A percentile compares a stretch with the other conserved stretches of the same genome.
Evolutionary conservation across 2,888 invertebrate species (phyloP).

Genomic region (Bruchidius siliquastri): DNA sequence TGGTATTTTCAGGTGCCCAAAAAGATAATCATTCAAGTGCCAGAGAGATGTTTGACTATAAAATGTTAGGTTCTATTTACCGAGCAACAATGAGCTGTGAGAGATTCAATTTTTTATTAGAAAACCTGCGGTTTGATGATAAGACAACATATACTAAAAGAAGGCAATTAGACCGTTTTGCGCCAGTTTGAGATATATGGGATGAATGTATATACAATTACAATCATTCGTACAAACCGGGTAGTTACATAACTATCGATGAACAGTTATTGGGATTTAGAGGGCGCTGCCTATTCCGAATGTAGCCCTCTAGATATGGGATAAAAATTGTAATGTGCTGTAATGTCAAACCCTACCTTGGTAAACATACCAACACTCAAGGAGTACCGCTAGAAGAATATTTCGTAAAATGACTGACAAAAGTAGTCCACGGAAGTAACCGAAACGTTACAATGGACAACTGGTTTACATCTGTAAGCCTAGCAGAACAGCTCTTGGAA

Average conservation of each 20-base stretch:
- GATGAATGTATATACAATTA: constrained; percentile 19
- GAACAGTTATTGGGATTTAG: constrained; percentile 26
- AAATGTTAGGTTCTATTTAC: constrained; percentile 3
- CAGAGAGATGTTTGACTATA: constrained; percentile 1
- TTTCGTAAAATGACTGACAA: constrained; percentile 20
- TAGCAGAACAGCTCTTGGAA: constrained; percentile 29
- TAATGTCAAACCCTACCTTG: constrained; percentile 30
- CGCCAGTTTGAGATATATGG: constrained; percentile 1
- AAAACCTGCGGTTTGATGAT: constrained; percentile 19
- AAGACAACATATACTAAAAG: constrained; percentile 19
- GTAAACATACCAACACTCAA: constrained; percentile 27
- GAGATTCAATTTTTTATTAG: constrained; percentile 7
- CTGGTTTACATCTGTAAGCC: constrained; percentile 35
- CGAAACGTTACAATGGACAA: constrained; percentile 32
- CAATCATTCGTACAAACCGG: constrained; percentile 19
- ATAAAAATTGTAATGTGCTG: constrained; percentile 32
- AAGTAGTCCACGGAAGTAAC: constrained; percentile 24
- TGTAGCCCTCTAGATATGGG: constrained; percentile 34
- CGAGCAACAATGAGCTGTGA: constrained; percentile 4
- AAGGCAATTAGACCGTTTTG: constrained; percentile 9
- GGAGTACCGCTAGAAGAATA: constrained; percentile 25
- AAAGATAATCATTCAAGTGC: constrained; percentile 4
- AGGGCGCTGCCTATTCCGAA: constrained; percentile 25
- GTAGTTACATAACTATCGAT: constrained; percentile 23
- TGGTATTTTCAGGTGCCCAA: not conserved